Base-by-base conservation (phyloP, 2,888 invertebrate genomes). In the Alloscopus bannaensis region DNA sequence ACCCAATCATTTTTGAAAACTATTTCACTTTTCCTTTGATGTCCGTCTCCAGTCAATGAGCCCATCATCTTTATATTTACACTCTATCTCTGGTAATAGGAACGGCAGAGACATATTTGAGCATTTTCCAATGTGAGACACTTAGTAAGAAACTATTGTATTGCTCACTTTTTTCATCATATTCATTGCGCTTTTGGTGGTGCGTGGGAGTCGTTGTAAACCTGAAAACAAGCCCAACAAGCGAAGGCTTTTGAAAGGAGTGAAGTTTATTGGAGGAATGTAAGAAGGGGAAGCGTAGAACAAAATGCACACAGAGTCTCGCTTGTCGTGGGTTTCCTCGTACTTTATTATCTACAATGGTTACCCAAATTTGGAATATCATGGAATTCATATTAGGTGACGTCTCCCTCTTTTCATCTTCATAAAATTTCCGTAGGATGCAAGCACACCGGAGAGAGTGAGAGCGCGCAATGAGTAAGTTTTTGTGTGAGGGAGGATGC, bases 401-500 rank as follows among this genome's bases (percentile, higher is more conserved):
- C n/a, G n/a, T n/a, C n/a, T n/a, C n/a, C n/a, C n/a, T n/a, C n/a
- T n/a, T n/a, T n/a, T n/a, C n/a, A n/a, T n/a, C n/a, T n/a, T n/a
- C n/a, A 31, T 68, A 68, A 31, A 52, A 68, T 52, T 68, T 68
- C 68, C 68, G 68, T 55, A 6, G 6, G 47, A 13, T 3, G 31
- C 42, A 31, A 52, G 68, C 24, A 68, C 36, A 52, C 28, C 29
- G 55, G 20, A 55, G 68, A 22, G 26, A n/a, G 13, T 0, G 28
- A 26, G 28, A 42, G 45, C n/a, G n/a, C n/a, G n/a, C n/a, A n/a
- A 31, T 16, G 28, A 42, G 16, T 40, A 26, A 64, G 28, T 36
- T 6, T 22, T 13, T 4, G 31, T 68, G 68, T 68, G 68, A 55
- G 55, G 68, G 68, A 68, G 68, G 68, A 36, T 52, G 68, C 68